Percentiles rank a stretch among this genome's conserved stretches.
phyloP scores from a whole-genome alignment of 2,113 vertebrate genomes.

The Carlito syrichta region DNA sequence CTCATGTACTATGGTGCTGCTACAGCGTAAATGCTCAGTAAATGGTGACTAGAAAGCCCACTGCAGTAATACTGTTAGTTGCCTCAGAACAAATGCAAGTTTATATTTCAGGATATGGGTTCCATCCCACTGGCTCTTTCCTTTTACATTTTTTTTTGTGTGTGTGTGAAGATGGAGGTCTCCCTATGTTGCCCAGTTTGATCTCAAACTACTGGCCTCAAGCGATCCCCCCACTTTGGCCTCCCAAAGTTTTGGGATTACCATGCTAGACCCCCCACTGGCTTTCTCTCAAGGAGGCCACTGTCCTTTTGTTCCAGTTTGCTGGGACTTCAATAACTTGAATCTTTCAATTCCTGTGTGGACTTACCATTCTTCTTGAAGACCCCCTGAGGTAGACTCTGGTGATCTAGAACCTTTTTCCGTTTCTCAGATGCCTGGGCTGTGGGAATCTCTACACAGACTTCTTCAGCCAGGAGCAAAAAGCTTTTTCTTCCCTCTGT shows the following conservation, averaged over 20 bases:
- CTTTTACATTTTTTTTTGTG: too few species aligned
- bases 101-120: neutral
- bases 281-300: neutral
- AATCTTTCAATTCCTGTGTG: neutral
- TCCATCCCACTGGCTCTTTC: neutral
- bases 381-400: neutral
- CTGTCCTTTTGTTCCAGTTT: neutral
- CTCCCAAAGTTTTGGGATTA: too few species aligned
- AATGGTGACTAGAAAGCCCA: neutral
- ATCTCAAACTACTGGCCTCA: too few species aligned
- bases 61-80: neutral
- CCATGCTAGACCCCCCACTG: too few species aligned
- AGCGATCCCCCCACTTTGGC: too few species aligned
- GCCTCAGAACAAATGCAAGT: neutral
- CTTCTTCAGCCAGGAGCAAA: neutral
- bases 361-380: neutral
- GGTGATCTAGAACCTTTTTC: neutral
- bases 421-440: neutral
- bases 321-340: neutral
- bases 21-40: neutral
- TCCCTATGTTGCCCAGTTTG: too few species aligned
- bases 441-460: rapidly evolving
- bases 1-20: too few species aligned
- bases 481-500: neutral
- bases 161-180: too few species aligned